These are phyloP conservation scores for Orchesellides sinensis DNA, from an alignment of 2,888 invertebrate species.

Conservation along the genomic window DNA sequence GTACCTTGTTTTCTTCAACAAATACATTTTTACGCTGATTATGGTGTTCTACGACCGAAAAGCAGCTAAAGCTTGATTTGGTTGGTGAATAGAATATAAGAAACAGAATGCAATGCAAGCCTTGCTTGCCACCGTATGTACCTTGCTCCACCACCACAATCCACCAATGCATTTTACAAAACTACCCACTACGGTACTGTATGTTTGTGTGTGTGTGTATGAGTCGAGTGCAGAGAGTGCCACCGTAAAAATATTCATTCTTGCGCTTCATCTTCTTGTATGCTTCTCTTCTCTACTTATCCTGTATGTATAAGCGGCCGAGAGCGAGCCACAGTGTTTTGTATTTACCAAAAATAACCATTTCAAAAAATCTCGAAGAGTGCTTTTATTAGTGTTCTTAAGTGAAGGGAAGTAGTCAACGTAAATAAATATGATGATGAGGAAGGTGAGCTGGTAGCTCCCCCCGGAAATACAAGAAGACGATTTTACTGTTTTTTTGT, in stretches of 20 bases:
- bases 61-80: no score
- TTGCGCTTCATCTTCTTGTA: neutral
- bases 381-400: neutral
- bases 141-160: conserved; percentile 1
- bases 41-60: no score
- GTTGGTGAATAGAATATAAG: no score
- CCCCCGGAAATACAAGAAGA: conserved; percentile 15
- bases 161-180: conserved; percentile 3
- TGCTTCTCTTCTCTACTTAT: neutral
- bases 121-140: neutral
- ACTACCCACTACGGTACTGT: conserved; percentile 3
- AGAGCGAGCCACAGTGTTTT: no score
- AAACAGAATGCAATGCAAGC: no score
- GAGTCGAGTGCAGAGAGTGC: no score
- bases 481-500: neutral
- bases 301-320: neutral
- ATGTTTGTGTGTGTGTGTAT: no score
- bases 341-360: conserved; percentile 18
- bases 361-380: conserved; percentile 1
- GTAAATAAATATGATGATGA: no score
- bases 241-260: conserved; percentile 45
- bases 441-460: neutral
- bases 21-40: no score
- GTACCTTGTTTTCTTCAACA: no score
- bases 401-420: conserved; percentile 25